Evolutionary conservation across 2,113 vertebrate species (phyloP).

Genomic region (Phyllostomus hastatus): DNA sequence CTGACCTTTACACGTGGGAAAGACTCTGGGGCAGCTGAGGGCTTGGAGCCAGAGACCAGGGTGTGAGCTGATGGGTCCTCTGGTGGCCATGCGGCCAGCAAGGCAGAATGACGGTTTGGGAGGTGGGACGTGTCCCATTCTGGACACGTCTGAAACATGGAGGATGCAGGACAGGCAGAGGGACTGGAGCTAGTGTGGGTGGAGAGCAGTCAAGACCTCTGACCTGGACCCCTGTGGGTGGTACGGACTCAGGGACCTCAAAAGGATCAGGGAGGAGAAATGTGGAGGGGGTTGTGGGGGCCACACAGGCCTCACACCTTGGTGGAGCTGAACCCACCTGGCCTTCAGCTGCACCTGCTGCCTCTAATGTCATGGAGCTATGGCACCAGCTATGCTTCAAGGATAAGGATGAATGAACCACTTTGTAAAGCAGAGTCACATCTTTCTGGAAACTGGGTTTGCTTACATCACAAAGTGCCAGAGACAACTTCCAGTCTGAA

Average conservation of each 20-base stretch:
- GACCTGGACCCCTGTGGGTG: background rate
- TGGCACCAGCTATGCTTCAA: rapidly evolving
- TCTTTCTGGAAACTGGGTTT: background rate
- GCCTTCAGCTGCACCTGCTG: background rate
- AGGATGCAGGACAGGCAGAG: background rate
- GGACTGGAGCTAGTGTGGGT: too few species aligned
- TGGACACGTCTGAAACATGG: rapidly evolving
- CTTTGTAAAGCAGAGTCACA: background rate
- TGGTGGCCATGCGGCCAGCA: background rate
- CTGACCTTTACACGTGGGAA: background rate
- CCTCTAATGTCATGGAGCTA: background rate
- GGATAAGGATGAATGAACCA: background rate
- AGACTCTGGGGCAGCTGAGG: background rate
- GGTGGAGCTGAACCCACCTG: background rate
- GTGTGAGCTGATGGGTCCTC: background rate
- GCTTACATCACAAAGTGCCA: background rate
- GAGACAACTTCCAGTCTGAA: background rate
- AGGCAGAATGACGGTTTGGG: background rate
- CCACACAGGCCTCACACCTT: background rate
- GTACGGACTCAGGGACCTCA: background rate
- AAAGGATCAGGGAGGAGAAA: too few species aligned
- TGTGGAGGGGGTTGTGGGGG: rapidly evolving
- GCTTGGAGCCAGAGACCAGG: background rate
- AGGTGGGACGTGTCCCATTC: background rate
- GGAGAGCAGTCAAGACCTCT: background rate